Evolutionary conservation across 2,888 invertebrate species (phyloP).

Genomic region (Drosophila multiciliata): DNA sequence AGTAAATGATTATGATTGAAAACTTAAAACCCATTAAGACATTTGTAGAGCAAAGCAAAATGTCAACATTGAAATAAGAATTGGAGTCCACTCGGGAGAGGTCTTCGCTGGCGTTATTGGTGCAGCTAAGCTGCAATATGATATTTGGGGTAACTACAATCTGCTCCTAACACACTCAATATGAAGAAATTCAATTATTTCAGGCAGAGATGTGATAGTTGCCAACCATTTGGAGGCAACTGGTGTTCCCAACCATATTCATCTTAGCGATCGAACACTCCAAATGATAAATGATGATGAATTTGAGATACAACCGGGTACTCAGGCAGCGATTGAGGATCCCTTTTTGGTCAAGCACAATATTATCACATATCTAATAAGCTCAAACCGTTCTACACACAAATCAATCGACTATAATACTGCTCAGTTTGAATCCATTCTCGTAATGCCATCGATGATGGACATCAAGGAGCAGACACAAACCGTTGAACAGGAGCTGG

Average conservation of each 20-base stretch:
- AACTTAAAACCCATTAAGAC: not conserved
- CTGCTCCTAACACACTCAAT: not conserved
- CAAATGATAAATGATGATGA: slow-evolving; percentile 87
- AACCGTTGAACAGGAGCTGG: slow-evolving; percentile 88
- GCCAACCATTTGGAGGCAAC: slow-evolving; percentile 97
- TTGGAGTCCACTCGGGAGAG: slow-evolving; percentile 96
- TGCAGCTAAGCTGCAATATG: slow-evolving; percentile 97
- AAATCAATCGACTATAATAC: no score
- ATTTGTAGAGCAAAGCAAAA: slow-evolving; percentile 87
- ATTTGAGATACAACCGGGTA: slow-evolving; percentile 88
- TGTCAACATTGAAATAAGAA: slow-evolving; percentile 96
- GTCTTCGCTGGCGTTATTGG: slow-evolving; percentile 97
- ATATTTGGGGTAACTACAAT: slow-evolving; percentile 90
- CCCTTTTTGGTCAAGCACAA: slow-evolving; percentile 89
- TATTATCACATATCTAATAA: slow-evolving; percentile 92
- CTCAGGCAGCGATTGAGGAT: slow-evolving; percentile 85
- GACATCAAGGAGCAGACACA: not conserved
- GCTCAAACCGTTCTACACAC: slow-evolving; percentile 34
- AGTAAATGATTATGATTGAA: not conserved
- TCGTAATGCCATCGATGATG: not conserved
- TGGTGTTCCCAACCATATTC: slow-evolving; percentile 94
- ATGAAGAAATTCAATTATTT: not conserved
- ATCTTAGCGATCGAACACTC: slow-evolving; percentile 92
- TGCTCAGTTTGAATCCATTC: not conserved
- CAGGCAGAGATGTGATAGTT: slow-evolving; percentile 92